Base-by-base conservation (phyloP, 2,797 vertebrate species). In the Eutrigla gurnardus region DNA sequence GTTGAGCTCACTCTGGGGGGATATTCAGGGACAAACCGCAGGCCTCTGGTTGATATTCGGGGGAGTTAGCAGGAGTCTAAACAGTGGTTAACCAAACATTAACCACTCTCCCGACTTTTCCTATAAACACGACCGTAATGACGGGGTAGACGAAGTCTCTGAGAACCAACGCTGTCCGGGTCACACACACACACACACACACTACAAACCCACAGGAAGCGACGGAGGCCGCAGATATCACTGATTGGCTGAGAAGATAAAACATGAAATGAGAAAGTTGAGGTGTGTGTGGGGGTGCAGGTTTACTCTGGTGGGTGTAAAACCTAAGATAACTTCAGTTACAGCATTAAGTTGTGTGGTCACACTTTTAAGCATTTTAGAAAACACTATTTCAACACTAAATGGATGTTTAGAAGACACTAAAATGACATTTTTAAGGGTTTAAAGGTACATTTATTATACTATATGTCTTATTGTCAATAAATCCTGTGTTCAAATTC, bases 71-170 rank as follows among this genome's bases (percentile, higher is more conserved):
- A 10, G 40, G 67, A 84, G 74, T 90, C 90, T 84, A 66, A 83
- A 89, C 66, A 74, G 82, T 71, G 78, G 79, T 91, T 91, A 89
- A 84, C 83, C 86, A 92, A 91, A 91, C 81, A 91, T 76, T 39
- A 78, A 60, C 80, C 75, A 36, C 82, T 86, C 74, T 65, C 39
- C 57, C 10, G 52, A 52, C 47, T 86, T 67, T 46, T 66, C 39
- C 49, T 50, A 33, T 75, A 85, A 87, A 87, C 84, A 80, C 6
- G 0, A 13, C 42, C 58, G 77, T 86, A 90, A 86, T 82, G 74
- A 88, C 15, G 33, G 65, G 61, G 65, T 80, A 64, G 35, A 46
- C 6, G 11, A 10, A 59, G 84, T 84, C 83, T 86, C 81, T 53
- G 36, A 81, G 70, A 86, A 84, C 75, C 75, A 77, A 77, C 54